phyloP scores from a whole-genome alignment of 92 coral and sea anemone genomes.

The Paramuricea clavata region DNA sequence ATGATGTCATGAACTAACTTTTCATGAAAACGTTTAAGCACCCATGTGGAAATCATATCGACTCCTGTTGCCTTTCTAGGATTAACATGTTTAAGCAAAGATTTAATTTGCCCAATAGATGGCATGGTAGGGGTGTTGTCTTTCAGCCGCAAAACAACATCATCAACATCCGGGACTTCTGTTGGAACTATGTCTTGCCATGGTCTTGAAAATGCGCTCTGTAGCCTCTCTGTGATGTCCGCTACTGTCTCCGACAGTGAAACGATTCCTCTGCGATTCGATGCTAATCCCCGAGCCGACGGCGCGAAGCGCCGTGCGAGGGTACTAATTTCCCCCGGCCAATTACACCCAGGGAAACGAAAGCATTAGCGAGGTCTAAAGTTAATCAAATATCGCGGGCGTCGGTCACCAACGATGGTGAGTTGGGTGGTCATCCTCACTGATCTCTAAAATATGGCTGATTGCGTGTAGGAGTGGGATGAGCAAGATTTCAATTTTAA shows the following conservation, averaged over 20 bases:
- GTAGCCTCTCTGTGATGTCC: constrained; percentile 26
- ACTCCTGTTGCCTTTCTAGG: constrained; percentile 53
- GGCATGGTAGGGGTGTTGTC: constrained; percentile 9
- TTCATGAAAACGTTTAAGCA: constrained; percentile 37
- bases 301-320: too few relatives aligned
- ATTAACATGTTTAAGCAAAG: constrained; percentile 16
- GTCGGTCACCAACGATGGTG: too few relatives aligned
- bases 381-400: too few relatives aligned
- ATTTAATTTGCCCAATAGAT: constrained; percentile 46
- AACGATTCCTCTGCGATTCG: too few relatives aligned
- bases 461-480: too few relatives aligned
- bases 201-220: constrained; percentile 16
- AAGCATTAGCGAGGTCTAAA: too few relatives aligned
- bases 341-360: too few relatives aligned
- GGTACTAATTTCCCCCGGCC: too few relatives aligned
- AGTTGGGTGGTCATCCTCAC: too few relatives aligned
- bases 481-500: too few relatives aligned
- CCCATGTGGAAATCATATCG: constrained; percentile 45
- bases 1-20: constrained; percentile 53
- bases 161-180: background rate
- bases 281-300: too few relatives aligned
- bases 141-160: background rate
- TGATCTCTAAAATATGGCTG: too few relatives aligned
- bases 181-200: constrained; percentile 27
- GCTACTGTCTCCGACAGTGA: background rate